These are phyloP conservation scores for Sinocyclocheilus anophthalmus DNA, from an alignment of 2,113 vertebrate species.

Conservation along the genomic window DNA sequence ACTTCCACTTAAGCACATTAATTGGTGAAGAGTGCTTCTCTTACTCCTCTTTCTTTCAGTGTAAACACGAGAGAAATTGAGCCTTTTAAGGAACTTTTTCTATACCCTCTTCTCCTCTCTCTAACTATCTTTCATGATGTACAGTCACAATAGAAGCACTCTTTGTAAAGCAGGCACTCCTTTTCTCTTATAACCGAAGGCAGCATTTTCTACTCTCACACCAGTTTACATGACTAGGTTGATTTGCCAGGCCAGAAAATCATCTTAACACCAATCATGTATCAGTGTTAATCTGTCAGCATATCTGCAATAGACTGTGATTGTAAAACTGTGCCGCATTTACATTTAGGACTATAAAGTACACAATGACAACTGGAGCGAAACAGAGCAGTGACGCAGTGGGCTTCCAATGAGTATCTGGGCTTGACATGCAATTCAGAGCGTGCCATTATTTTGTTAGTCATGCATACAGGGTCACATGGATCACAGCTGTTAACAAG, in stretches of 20 bases:
- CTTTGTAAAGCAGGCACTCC: not conserved
- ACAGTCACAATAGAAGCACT: not conserved
- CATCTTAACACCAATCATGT: not conserved
- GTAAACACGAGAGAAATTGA: not conserved
- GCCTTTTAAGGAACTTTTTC: conserved; percentile 11
- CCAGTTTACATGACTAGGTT: conserved; percentile 2
- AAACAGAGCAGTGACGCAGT: not conserved
- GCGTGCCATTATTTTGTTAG: conserved; percentile 45
- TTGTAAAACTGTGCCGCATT: not conserved
- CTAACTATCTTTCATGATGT: not conserved
- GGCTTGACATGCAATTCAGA: conserved; percentile 26
- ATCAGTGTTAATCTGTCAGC: not conserved
- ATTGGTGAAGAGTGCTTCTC: not conserved
- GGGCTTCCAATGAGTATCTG: conserved; percentile 11
- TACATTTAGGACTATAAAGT: not conserved
- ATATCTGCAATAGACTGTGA: not conserved
- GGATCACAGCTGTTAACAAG: conserved; percentile 34
- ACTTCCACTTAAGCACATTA: conserved; percentile 30
- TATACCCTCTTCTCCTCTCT: not conserved
- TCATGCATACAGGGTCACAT: conserved; percentile 19
- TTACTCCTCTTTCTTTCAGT: not conserved
- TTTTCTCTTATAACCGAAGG: not conserved
- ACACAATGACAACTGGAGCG: conserved; percentile 30
- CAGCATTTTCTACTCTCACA: conserved; percentile 6
- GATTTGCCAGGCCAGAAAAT: conserved; percentile 11